phyloP scores from a whole-genome alignment of 2,888 invertebrate genomes.

The Phytoseiulus persimilis region DNA sequence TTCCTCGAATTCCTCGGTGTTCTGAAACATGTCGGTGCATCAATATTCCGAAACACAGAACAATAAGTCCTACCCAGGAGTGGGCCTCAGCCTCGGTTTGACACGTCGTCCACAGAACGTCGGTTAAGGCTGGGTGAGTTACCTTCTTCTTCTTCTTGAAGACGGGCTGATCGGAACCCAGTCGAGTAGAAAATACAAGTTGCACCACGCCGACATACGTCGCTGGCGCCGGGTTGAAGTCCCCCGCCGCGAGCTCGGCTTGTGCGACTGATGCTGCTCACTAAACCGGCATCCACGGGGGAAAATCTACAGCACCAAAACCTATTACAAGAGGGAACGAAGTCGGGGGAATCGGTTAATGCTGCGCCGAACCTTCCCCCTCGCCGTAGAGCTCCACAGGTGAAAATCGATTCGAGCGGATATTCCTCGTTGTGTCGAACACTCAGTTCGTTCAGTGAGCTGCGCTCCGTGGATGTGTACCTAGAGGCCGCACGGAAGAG shows the following conservation, averaged over 20 bases:
- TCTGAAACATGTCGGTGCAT: no score
- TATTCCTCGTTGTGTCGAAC: not conserved
- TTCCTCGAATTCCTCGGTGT: no score
- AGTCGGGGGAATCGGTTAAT: not conserved
- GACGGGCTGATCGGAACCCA: slow-evolving; percentile 24
- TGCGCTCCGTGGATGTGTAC: no score
- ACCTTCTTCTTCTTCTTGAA: not conserved
- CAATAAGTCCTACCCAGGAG: not conserved
- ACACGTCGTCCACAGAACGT: not conserved
- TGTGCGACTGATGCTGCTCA: not conserved
- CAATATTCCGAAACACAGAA: not conserved
- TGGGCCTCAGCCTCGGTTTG: not conserved
- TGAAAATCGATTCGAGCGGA: not conserved
- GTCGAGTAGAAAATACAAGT: slow-evolving; percentile 36
- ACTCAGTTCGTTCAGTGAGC: not conserved
- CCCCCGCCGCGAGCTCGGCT: not conserved
- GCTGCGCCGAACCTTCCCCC: not conserved
- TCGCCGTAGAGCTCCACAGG: not conserved
- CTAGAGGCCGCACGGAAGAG: not conserved
- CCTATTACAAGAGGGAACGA: not conserved
- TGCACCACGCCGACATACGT: not conserved
- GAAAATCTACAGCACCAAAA: not conserved
- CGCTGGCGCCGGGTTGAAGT: not conserved
- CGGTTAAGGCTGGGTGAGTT: not conserved
- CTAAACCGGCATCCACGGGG: not conserved